Evolutionary conservation across 2,888 invertebrate species (phyloP), one percentile per base, ranked within the genome.

Genomic region (Cryptocheilus praepositus): DNA sequence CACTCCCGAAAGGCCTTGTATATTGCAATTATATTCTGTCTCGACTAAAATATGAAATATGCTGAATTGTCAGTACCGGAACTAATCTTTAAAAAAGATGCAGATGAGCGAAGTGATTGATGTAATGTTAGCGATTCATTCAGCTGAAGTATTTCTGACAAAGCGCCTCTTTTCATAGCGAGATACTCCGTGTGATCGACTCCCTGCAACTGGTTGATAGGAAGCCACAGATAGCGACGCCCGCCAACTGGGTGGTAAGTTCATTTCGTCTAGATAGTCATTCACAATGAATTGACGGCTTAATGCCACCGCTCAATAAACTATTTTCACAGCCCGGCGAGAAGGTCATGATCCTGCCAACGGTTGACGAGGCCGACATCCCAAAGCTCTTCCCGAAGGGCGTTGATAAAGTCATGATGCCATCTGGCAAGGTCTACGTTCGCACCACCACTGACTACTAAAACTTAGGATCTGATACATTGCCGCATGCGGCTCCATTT

Each of bases 191-290:
- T 66, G 94, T 94, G 22, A 92, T 96, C 71, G 96, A 96, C 86
- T 95, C 96, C 0, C 90, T 96, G 52, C 95, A 96, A 88, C 89
- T 97, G 73, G 94, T 94, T 0, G 93, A 93, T 74, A 91, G 90
- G 65, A 89, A 92, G 63, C 93, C 94, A 77, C 90, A 94, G 68
- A 91, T 95, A 65, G 96, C 96, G 8, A 97, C 96, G 3, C 96
- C 96, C 19, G 96, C 93, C 22, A 94, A 96, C 87, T 97, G 97
- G 96, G 91, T 92, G 89, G 95, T 95, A 89, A 89, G 90, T 89
- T 46, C 63, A 11, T 51, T 2, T 53, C 57, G 36, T 11, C 36
- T 4, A 36, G 36, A 36, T 11, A 36, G 36, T 36, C 36, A 36
- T 36, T 36, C 36, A 36, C 2, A 11, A 36, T 2, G 36, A 36